Conservation (phyloP, 2,113 vertebrate species). For the Pangasianodon gigas region DNA sequence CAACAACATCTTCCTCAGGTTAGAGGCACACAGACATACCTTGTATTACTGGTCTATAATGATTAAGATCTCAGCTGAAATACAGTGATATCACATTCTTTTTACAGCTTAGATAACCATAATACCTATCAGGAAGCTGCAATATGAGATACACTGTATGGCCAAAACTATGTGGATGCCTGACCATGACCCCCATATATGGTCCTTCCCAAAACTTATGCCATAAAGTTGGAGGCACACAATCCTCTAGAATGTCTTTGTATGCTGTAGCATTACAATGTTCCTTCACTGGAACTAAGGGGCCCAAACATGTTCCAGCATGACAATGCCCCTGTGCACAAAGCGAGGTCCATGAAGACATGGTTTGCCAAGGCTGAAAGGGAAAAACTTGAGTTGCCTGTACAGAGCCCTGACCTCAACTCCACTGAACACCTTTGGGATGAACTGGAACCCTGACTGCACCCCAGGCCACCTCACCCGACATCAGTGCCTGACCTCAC, state of each 20-base stretch:
- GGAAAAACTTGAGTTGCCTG: neutral
- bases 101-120: neutral
- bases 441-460: neutral
- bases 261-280: neutral
- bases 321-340: neutral
- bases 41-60: neutral
- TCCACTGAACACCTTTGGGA: neutral
- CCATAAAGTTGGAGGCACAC: neutral
- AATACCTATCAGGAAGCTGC: neutral
- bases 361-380: neutral
- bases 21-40: neutral
- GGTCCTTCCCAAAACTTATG: neutral
- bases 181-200: neutral
- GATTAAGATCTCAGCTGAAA: neutral
- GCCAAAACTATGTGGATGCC: neutral
- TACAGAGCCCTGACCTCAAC: neutral
- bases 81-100: neutral
- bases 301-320: neutral
- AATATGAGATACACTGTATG: neutral
- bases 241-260: neutral
- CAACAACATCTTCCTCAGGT: slow-evolving; percentile 94
- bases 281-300: neutral
- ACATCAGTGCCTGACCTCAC: neutral
- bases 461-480: neutral
- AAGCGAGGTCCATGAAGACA: neutral